Evolutionary conservation across 2,888 invertebrate genomes (phyloP).

Genomic region (Erebia epiphron): DNA sequence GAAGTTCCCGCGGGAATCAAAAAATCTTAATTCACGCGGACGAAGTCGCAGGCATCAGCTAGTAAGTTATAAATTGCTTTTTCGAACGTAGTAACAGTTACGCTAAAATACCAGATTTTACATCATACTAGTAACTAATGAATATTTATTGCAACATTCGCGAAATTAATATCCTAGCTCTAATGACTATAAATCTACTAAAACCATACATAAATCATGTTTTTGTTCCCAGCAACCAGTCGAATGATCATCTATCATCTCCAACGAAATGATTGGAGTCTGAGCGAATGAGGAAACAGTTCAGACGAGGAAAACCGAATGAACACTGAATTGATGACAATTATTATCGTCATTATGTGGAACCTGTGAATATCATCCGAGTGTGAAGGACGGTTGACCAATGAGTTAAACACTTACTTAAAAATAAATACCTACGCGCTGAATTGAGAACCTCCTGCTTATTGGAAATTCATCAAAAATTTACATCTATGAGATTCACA

Average conservation of each 20-base stretch:
- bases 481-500: no score
- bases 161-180: conserved; percentile 4
- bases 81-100: no score
- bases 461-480: no score
- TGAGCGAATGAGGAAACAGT: conserved; percentile 2
- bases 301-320: conserved; percentile 1
- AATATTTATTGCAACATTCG: not conserved
- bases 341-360: not conserved
- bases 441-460: no score
- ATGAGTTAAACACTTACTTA: not conserved
- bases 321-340: not conserved
- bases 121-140: not conserved
- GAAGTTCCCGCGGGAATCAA: no score
- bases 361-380: not conserved
- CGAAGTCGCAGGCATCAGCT: no score
- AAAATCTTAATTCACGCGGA: no score
- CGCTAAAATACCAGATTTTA: no score
- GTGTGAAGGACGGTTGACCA: not conserved
- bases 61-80: no score
- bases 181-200: not conserved
- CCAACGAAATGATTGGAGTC: not conserved
- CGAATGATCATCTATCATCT: not conserved
- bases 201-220: conserved; percentile 4
- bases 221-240: not conserved
- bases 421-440: no score